Conservation (phyloP, 1,140 invertebrate species). For the Pseudomyrmex pallidus region DNA sequence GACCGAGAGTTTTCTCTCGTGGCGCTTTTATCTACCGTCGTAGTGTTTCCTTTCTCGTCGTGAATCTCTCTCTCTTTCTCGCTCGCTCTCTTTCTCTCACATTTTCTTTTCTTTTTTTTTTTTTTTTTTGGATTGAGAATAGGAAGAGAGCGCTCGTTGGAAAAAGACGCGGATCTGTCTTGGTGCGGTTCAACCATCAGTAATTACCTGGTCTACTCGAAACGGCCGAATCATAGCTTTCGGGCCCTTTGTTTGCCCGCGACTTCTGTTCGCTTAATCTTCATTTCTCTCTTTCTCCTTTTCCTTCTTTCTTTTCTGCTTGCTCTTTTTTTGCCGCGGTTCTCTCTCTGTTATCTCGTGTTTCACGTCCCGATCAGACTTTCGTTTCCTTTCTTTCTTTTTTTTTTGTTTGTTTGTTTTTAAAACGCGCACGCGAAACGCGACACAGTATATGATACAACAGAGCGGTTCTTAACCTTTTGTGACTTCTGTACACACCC, state of each 20-base stretch:
- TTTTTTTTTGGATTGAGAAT: conserved; percentile 1
- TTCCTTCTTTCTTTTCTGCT: conserved; percentile 38
- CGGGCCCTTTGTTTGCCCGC: conserved; percentile 65
- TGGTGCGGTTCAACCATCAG: conserved; percentile 59
- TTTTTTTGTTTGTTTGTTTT: too few relatives aligned
- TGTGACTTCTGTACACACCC: conserved; percentile 21
- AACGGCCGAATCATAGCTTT: conserved; percentile 71
- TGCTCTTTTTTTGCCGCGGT: conserved; percentile 50
- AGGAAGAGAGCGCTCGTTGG: conserved; percentile 11
- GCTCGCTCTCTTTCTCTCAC: background rate
- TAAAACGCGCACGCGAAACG: background rate
- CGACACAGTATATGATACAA: conserved; percentile 17
- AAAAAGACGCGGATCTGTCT: conserved; percentile 61
- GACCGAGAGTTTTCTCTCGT: conserved; percentile 68
- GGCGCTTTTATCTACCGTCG: conserved; percentile 69
- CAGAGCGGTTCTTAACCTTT: conserved; percentile 37
- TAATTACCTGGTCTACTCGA: conserved; percentile 73
- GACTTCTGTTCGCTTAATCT: conserved; percentile 73
- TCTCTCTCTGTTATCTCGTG: conserved; percentile 59
- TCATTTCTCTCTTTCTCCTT: conserved; percentile 57
- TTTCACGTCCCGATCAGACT: conserved; percentile 49
- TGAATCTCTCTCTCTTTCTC: background rate
- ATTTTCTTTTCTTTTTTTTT: background rate
- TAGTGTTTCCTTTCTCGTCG: conserved; percentile 42
- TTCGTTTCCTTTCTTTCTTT: conserved; percentile 16